A percentile compares a stretch with the other conserved stretches of the same genome.
Evolutionary conservation across 2,888 invertebrate genomes (phyloP).

Genomic region (Pollenia griseotomentosa): DNA sequence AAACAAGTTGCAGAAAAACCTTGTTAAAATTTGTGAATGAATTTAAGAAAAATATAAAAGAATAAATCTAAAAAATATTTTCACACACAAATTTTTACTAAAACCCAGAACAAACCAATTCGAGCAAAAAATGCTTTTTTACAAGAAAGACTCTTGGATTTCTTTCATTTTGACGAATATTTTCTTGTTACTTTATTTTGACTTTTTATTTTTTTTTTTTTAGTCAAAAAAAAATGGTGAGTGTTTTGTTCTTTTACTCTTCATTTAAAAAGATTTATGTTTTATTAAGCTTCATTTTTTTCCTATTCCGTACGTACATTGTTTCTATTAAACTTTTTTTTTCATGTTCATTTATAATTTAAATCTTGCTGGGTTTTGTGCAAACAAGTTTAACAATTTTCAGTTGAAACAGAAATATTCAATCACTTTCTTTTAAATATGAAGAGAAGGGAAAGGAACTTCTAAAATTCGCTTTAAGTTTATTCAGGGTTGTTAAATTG

Average conservation of each 20-base stretch:
- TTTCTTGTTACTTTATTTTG: constrained; percentile 8
- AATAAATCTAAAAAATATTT: not conserved
- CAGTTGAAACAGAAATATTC: too few species aligned
- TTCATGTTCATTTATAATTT: constrained; percentile 27
- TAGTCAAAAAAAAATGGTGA: not conserved
- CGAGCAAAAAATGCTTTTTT: constrained; percentile 53
- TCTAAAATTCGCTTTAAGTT: too few species aligned
- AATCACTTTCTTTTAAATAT: not conserved
- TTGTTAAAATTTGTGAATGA: constrained; percentile 58
- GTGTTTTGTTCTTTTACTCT: constrained; percentile 28
- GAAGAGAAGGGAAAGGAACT: too few species aligned
- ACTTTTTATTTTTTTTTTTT: constrained; percentile 24
- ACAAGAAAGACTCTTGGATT: constrained; percentile 29
- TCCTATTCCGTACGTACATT: not conserved
- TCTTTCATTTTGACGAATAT: constrained; percentile 36
- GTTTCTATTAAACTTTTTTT: not conserved
- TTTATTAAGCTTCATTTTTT: constrained; percentile 51
- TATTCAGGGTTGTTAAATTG: too few species aligned
- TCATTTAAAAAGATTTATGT: constrained; percentile 60
- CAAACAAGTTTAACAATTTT: too few species aligned
- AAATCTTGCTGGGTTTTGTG: not conserved
- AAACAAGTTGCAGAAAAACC: constrained; percentile 49
- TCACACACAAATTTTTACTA: not conserved
- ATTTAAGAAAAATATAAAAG: constrained; percentile 32
- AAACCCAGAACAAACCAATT: constrained; percentile 43